Evolutionary conservation across 2,113 vertebrate species (phyloP).

Genomic region (Clarias macrocephalus): DNA sequence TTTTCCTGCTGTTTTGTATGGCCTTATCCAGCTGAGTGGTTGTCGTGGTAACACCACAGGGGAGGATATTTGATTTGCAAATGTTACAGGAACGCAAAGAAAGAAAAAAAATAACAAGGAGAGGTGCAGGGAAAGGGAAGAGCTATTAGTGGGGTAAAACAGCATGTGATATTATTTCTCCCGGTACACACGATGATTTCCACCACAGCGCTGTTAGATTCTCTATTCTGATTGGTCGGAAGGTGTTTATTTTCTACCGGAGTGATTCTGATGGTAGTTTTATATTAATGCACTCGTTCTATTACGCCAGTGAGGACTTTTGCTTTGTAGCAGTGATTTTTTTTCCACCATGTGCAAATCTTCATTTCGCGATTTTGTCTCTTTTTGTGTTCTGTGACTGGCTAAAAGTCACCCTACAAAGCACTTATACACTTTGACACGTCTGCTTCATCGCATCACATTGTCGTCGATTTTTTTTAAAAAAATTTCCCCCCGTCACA

Average conservation of each 20-base stretch:
- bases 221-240: neutral
- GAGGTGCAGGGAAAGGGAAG: constrained; percentile 57
- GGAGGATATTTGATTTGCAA: constrained; percentile 74
- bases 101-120: constrained; percentile 50
- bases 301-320: neutral
- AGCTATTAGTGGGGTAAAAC: constrained; percentile 50
- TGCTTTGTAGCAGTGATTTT: neutral
- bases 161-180: neutral
- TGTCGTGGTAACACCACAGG: constrained; percentile 47
- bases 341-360: neutral
- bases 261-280: neutral
- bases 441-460: neutral
- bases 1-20: constrained; percentile 37
- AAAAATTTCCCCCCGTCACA: neutral
- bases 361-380: neutral
- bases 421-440: no score
- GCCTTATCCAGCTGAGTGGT: constrained; percentile 34
- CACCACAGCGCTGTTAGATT: neutral
- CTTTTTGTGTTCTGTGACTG: neutral
- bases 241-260: neutral
- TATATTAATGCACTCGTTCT: neutral
- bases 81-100: constrained; percentile 54
- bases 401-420: neutral
- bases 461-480: neutral
- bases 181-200: neutral